A percentile compares a stretch with the other conserved stretches of the same genome.
Conservation (phyloP, 1,140 invertebrate genomes). For the Aporrectodea caliginosa region DNA sequence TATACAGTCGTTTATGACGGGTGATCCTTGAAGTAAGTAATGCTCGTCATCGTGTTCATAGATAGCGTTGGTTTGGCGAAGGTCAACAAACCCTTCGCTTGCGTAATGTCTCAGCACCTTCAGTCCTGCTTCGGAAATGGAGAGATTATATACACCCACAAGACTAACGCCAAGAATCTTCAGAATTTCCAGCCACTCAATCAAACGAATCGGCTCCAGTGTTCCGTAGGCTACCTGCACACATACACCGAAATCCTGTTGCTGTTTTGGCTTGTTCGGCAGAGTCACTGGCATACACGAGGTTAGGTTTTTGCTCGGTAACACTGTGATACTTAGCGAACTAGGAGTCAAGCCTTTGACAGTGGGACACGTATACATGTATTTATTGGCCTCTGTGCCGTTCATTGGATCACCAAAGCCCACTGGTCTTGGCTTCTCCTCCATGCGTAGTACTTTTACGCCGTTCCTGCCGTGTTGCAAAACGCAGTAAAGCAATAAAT, state of each 20-base stretch:
- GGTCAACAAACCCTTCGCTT: slow-evolving; percentile 22
- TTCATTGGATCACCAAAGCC: slow-evolving; percentile 6
- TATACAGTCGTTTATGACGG: slow-evolving; percentile 34
- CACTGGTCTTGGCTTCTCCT: not conserved
- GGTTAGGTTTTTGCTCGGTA: not conserved
- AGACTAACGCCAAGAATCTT: slow-evolving; percentile 20
- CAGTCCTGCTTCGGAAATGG: not conserved
- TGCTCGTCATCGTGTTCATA: slow-evolving; percentile 8
- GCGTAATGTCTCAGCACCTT: slow-evolving; percentile 18
- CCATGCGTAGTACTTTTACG: not conserved
- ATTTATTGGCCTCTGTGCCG: not conserved
- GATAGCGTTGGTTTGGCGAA: not conserved
- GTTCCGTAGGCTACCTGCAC: slow-evolving; percentile 24
- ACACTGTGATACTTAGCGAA: not conserved
- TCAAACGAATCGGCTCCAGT: slow-evolving; percentile 14
- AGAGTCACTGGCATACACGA: not conserved
- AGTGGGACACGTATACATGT: slow-evolving; percentile 10
- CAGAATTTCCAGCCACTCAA: slow-evolving; percentile 32
- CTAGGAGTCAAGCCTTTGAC: not conserved
- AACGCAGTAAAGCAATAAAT: not conserved
- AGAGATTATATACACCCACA: slow-evolving; percentile 22
- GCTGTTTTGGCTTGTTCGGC: not conserved
- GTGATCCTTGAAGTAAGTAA: slow-evolving; percentile 7
- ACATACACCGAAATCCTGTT: not conserved
- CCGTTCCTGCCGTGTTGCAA: not conserved